A percentile compares a stretch with the other conserved stretches of the same genome.
These are phyloP conservation scores for Poicephalus gulielmi DNA, from an alignment of 2,113 vertebrate genomes.

Conservation along the genomic window DNA sequence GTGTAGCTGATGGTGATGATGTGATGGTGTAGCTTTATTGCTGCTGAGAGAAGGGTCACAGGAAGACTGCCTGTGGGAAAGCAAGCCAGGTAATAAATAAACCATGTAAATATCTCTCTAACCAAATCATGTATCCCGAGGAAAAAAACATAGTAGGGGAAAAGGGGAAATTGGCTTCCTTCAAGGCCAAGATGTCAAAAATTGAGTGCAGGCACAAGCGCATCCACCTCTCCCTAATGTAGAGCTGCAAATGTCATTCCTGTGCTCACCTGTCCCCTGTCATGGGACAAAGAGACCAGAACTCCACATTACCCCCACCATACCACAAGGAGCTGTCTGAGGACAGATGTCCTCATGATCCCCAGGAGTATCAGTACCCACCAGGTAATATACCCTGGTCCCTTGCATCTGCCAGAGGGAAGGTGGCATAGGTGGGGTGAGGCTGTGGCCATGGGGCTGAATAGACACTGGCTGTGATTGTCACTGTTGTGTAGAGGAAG, in stretches of 20 bases:
- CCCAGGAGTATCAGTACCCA: background rate
- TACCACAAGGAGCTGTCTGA: background rate
- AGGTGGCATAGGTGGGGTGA: background rate
- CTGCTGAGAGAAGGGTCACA: background rate
- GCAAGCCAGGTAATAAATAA: background rate
- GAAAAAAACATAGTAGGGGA: fast-evolving
- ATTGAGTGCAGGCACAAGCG: background rate
- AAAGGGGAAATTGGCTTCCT: background rate
- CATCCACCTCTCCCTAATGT: no score
- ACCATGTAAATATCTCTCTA: background rate
- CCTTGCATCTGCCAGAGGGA: fast-evolving
- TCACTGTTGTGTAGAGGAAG: background rate
- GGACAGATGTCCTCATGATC: background rate
- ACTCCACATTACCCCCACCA: fast-evolving
- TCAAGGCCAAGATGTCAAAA: background rate
- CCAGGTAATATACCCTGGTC: background rate
- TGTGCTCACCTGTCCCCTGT: background rate
- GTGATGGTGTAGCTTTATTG: background rate
- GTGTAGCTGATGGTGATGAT: background rate
- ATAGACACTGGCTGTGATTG: background rate
- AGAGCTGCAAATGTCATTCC: background rate
- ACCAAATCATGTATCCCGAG: background rate
- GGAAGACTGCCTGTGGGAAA: background rate
- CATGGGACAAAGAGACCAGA: background rate
- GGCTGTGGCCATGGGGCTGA: background rate